Conservation (phyloP, 2,797 vertebrate genomes). For the Gymnocypris eckloni region DNA sequence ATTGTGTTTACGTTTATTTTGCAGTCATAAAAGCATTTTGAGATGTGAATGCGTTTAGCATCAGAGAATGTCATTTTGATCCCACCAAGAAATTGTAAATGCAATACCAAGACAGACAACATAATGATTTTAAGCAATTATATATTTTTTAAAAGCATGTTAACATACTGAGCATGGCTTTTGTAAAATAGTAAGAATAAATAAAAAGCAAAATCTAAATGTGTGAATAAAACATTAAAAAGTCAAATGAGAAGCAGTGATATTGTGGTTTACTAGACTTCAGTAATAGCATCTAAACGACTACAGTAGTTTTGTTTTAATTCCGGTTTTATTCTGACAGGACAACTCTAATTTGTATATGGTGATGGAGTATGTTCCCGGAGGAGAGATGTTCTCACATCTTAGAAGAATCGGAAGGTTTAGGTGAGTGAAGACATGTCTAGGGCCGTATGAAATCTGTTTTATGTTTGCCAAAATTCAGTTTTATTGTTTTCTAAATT, state of each 20-base stretch:
- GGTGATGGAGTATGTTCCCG: conserved; percentile 99
- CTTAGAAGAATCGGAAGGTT: conserved; percentile 99
- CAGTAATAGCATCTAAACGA: neutral
- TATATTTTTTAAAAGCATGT: neutral
- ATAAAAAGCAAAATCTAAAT: neutral
- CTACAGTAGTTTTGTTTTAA: neutral
- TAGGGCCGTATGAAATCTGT: neutral
- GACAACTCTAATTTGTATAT: conserved; percentile 99
- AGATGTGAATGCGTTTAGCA: neutral
- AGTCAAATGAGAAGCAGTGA: neutral
- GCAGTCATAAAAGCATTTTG: neutral
- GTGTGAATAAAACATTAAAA: neutral
- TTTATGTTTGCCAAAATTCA: too few relatives aligned
- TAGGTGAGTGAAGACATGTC: conserved; percentile 80
- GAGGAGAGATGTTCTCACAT: conserved; percentile 99
- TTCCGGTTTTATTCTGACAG: conserved; percentile 70
- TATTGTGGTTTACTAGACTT: neutral
- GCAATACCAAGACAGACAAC: neutral
- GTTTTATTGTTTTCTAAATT: too few relatives aligned
- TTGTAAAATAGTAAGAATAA: too few relatives aligned
- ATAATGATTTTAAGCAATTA: neutral
- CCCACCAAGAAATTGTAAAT: neutral
- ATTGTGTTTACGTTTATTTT: too few relatives aligned
- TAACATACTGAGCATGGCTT: neutral
- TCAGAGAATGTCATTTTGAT: neutral